These are phyloP conservation scores for Synanthedon vespiformis DNA, from an alignment of 2,888 invertebrate genomes.

Conservation along the genomic window DNA sequence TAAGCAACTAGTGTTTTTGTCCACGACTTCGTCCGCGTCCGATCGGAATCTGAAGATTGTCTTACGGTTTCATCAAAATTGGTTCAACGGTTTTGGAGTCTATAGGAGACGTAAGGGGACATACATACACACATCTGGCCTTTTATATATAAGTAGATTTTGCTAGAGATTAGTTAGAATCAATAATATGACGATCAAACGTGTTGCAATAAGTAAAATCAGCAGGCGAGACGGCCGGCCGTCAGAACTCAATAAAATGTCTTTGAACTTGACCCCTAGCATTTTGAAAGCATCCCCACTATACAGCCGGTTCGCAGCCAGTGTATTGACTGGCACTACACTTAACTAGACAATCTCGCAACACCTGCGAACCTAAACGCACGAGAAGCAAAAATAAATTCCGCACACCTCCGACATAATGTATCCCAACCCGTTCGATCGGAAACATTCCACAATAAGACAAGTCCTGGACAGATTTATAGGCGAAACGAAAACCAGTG, in stretches of 20 bases:
- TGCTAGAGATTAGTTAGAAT: no score
- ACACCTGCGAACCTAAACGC: slow-evolving; percentile 21
- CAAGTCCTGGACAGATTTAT: slow-evolving; percentile 74
- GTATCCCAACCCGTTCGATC: slow-evolving; percentile 78
- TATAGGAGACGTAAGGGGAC: no score
- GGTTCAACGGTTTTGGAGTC: no score
- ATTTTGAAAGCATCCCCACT: slow-evolving; percentile 22
- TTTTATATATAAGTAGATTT: no score
- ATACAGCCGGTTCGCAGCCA: slow-evolving; percentile 1
- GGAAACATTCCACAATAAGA: slow-evolving; percentile 77
- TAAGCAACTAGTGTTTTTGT: no score
- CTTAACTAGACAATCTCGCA: slow-evolving; percentile 15
- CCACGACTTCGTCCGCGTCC: no score
- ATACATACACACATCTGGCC: no score
- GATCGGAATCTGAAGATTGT: no score
- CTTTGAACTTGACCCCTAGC: slow-evolving; percentile 32
- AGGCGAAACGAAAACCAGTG: slow-evolving; percentile 37
- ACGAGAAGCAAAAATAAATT: slow-evolving; percentile 14
- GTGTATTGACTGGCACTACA: neutral
- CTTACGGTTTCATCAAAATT: no score
- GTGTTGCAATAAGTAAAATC: neutral
- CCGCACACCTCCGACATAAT: slow-evolving; percentile 34
- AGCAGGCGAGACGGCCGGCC: neutral
- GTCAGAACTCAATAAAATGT: neutral
- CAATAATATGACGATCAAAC: no score